Base-by-base conservation (phyloP, 2,888 invertebrate genomes). In the Octonoba sinensis region DNA sequence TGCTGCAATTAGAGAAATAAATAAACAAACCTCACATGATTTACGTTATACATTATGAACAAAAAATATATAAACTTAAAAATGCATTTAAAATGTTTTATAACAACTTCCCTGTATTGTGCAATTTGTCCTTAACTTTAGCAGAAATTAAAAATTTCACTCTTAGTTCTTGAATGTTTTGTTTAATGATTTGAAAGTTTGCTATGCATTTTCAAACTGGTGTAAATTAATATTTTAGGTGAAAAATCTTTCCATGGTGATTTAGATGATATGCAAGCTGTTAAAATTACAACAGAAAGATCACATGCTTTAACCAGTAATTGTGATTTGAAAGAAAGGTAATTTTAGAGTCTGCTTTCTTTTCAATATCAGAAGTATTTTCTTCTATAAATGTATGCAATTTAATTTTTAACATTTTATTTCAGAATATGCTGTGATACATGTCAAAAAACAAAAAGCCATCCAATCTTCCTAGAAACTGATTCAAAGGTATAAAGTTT, bases 351-450 rank as follows among this genome's bases (percentile, higher is more conserved):
- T 54, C 4, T 0, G 1, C 16, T 54, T 54, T 16, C 20, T 54
- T 54, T 16, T 54, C 20, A 66, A 66, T 16, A 49, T 49, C 47
- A n/a, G 13, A 18, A 18, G 15, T 47, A 20, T 47, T 20, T 66
- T 47, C 24, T 22, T 66, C n/a, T 13, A 1, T 1, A 49, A 49
- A 49, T 49, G 12, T 11, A 18, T 15, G 2, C 0, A 11, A 15
- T 20, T 49, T 47, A 66, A 15, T 3, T 1, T 18, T n/a, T 24
- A 22, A n/a, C 24, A 20, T 57, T n/a, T 49, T 57, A 1, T 47
- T 73, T 46, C 20, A 81, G 79, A 20, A 62, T n/a, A 22, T 59
- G 36, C 73, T 81, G 79, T 81, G 79, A 81, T 81, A 81, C 79
- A 18, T 81, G 79, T 64, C 62, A 27, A 22, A 81, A 81, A 64